phyloP scores from a whole-genome alignment of 2,888 invertebrate species.

The Eupithecia subumbrata region DNA sequence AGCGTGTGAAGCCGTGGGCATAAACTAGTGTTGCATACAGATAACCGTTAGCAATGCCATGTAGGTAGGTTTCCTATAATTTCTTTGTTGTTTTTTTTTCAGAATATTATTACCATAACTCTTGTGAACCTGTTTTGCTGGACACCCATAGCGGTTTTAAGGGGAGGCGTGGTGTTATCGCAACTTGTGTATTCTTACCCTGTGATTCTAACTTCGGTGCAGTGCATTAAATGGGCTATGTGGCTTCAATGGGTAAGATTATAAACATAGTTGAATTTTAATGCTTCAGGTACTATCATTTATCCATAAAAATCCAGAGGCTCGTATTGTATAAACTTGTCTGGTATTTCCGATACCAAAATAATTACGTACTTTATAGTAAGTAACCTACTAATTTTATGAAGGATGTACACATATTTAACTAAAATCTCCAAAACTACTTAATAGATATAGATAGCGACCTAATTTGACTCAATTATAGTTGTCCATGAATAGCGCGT shows the following conservation, averaged over 20 bases:
- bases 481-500: no score
- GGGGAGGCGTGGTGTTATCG: constrained; percentile 62
- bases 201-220: constrained; percentile 52
- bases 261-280: neutral
- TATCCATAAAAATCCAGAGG: no score
- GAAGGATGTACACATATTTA: neutral
- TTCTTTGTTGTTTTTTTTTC: constrained; percentile 43
- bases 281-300: no score
- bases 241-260: constrained; percentile 63
- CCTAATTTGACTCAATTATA: no score
- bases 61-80: neutral
- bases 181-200: constrained; percentile 52
- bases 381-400: no score
- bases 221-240: constrained; percentile 59
- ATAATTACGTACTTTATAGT: no score
- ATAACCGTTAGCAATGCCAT: neutral
- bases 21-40: neutral
- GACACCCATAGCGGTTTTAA: constrained; percentile 67
- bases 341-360: no score
- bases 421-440: no score
- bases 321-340: no score
- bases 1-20: no score
- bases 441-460: no score
- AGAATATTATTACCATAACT: constrained; percentile 65
- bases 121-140: constrained; percentile 67